Base-by-base conservation (phyloP, 2,888 invertebrate genomes). In the Orthonychiurus folsomi region DNA sequence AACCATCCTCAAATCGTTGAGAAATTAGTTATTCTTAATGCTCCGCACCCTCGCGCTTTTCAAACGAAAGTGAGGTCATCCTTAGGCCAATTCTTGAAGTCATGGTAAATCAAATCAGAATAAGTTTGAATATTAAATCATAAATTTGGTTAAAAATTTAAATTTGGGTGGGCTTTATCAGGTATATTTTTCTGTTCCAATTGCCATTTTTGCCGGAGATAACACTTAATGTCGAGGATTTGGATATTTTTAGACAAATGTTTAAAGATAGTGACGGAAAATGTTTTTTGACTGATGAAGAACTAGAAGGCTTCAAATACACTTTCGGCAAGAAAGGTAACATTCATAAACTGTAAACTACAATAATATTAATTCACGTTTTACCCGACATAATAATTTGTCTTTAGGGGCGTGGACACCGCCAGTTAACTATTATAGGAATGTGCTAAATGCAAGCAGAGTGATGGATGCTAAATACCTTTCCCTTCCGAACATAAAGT, bases 231-330 rank as follows among this genome's bases (percentile, higher is more conserved):
- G 74, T 79, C 68, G 76, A 80, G 59, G 80, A 83, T 68, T 70
- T 81, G 52, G 69, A 64, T 1, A 21, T 76, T 1, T 80, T 82
- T 65, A 69, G 72, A 21, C 25, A 69, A 2, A 77, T 81, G 76
- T 70, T 78, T 59, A 72, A 75, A 2, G 73, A 75, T 15, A 63
- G 50, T 1, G 61, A 71, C 2, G 63, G 64, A 15, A 50, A 59
- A 3, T 15, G 27, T 1, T 47, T 47, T 9, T 75, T 80, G 0
- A 78, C 78, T 9, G 73, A 75, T 18, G 76, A 82, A 56, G 82
- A 83, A 61, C 71, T 83, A 1, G 82, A 83, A 73, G 82, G 81
- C 60, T 83, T 80, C 75, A 83, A 83, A 72, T 84, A 81, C 72
- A 80, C 80, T 75, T 83, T 81, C 70, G 77, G 80, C 50, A 81